Base-by-base conservation (phyloP, 1,140 invertebrate genomes). In the Musca vetustissima region DNA sequence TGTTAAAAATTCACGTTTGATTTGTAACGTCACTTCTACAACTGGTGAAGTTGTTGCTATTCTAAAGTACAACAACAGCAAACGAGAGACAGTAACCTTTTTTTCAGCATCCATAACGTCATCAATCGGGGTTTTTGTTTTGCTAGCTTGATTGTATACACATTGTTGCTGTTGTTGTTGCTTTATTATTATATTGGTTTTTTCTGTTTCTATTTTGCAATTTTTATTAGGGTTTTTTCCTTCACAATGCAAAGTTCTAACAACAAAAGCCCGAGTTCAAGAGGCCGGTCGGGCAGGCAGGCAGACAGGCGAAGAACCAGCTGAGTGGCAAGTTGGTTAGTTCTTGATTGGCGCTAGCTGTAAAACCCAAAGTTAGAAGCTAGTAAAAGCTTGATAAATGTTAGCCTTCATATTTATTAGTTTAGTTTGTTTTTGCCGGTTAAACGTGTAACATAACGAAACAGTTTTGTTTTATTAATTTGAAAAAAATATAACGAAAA, bases 371-470 rank as follows among this genome's bases (percentile, higher is more conserved):
- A 32, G 28, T 43, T 43, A 7, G 17, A 4, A 24, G 19, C 9
- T 61, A 61, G 57, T 36, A 61, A 61, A 61, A 61, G 57, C 57
- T 61, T 61, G 28, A 61, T 61, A 61, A 61, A 61, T 61, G 57
- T 61, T 61, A 61, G 57, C 57, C 32, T 36, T 36, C 36, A 61
- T 61, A 36, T 61, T 52, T 61, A 36, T 43, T 61, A 36, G 21
- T 61, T 61, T 61, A 61, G 57, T 61, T 61, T n/a, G 57, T 61
- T 61, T 43, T 61, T 61, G 36, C 57, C 57, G 57, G 57, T 32
- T 36, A 36, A 61, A 43, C 57, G 57, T 61, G 57, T 61, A 61
- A 43, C 28, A n/a, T 28, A n/a, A 32, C 9, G 57, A 61, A 28
- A 61, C 28, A 43, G 11, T 36, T 43, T 43, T 11, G 28, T 28